Conservation (phyloP, 2,113 vertebrate species). For the Myrmecobius fasciatus region DNA sequence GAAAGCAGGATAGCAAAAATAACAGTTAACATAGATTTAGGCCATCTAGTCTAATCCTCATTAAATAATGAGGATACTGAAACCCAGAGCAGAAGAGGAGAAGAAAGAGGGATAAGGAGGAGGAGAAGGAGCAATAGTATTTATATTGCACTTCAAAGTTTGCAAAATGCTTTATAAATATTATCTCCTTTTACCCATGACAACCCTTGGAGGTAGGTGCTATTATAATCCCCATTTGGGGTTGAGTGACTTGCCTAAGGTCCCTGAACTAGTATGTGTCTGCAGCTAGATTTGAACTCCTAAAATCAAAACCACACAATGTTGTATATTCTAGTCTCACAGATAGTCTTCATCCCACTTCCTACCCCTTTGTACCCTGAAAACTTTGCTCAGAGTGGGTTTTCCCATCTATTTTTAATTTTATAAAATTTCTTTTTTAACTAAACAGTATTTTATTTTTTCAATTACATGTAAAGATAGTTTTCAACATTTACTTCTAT, state of each 20-base stretch:
- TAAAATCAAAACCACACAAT: not conserved
- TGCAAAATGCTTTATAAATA: not conserved
- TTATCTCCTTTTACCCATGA: not conserved
- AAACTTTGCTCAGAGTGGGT: slow-evolving; percentile 1
- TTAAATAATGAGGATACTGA: not conserved
- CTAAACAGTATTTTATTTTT: too few species aligned
- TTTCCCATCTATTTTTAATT: slow-evolving; percentile 13
- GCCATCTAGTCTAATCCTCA: not conserved
- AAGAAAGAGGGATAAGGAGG: too few species aligned
- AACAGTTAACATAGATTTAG: not conserved
- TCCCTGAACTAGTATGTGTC: not conserved
- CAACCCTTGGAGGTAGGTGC: not conserved
- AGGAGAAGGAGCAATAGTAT: not conserved
- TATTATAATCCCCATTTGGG: not conserved
- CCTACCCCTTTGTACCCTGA: not conserved
- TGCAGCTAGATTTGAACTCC: not conserved
- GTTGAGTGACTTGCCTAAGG: not conserved
- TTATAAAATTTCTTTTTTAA: slow-evolving; percentile 49
- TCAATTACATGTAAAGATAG: too few species aligned
- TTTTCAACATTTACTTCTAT: too few species aligned
- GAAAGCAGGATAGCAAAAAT: not conserved
- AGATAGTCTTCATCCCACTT: not conserved
- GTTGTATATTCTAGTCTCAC: not conserved
- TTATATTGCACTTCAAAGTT: not conserved
- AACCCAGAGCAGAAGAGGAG: not conserved